Conservation (phyloP, 2,888 invertebrate genomes). For the Syritta pipiens region DNA sequence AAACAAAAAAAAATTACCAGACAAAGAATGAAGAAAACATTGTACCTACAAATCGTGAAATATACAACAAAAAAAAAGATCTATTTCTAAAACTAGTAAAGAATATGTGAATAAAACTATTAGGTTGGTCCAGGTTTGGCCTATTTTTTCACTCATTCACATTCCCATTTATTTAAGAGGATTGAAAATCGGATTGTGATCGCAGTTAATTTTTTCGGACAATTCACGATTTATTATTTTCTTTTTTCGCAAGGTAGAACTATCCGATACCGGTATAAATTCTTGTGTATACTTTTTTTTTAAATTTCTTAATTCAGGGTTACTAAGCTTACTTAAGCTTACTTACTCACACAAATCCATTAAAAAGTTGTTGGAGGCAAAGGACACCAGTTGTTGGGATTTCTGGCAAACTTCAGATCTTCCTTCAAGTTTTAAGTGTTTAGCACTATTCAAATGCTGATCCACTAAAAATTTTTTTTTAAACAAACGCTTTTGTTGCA, state of each 20-base stretch:
- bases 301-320: neutral
- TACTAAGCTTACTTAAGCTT: slow-evolving; percentile 12
- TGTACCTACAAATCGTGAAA: too few species aligned
- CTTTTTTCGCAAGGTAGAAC: slow-evolving; percentile 1
- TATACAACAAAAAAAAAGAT: too few species aligned
- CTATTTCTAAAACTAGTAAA: too few species aligned
- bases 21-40: too few species aligned
- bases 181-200: too few species aligned
- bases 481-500: slow-evolving; percentile 31
- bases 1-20: too few species aligned
- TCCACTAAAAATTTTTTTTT: slow-evolving; percentile 14
- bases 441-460: slow-evolving; percentile 25
- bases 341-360: slow-evolving; percentile 31
- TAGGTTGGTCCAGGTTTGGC: too few species aligned
- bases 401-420: neutral
- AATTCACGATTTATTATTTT: too few species aligned
- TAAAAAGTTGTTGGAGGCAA: slow-evolving; percentile 4
- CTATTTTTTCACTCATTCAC: too few species aligned
- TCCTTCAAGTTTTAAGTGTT: slow-evolving; percentile 13
- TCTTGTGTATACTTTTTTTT: slow-evolving; percentile 8
- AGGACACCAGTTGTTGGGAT: slow-evolving; percentile 7
- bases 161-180: too few species aligned
- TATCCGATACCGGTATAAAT: neutral
- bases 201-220: too few species aligned
- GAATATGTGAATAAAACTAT: too few species aligned